phyloP scores from a whole-genome alignment of 2,113 vertebrate genomes.

The Xyrauchen texanus region DNA sequence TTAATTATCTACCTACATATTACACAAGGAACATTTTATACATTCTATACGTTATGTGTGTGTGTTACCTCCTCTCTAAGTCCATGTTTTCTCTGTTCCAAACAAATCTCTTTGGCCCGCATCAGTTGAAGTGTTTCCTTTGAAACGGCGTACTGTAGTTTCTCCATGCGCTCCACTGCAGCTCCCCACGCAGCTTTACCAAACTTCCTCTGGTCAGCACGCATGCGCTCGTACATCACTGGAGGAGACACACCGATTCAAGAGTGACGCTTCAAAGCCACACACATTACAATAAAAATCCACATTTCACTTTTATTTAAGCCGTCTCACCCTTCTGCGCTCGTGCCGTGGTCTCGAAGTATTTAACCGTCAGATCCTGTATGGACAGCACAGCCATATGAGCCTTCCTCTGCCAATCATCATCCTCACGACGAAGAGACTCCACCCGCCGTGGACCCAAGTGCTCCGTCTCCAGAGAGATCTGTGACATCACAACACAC shows the following conservation, averaged over 20 bases:
- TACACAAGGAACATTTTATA: no score
- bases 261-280: background rate
- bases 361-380: constrained; percentile 96
- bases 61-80: constrained; percentile 87
- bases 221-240: constrained; percentile 93
- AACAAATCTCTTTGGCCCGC: constrained; percentile 95
- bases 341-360: constrained; percentile 95
- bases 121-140: constrained; percentile 97
- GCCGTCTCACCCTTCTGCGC: constrained; percentile 88
- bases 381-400: constrained; percentile 92
- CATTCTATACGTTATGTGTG: background rate
- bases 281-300: no score
- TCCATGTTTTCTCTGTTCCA: constrained; percentile 92
- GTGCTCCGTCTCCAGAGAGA: constrained; percentile 95
- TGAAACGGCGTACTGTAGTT: constrained; percentile 89
- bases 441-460: constrained; percentile 93
- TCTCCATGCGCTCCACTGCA: constrained; percentile 93
- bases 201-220: constrained; percentile 92
- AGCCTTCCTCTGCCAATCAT: constrained; percentile 95
- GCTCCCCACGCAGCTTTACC: constrained; percentile 92
- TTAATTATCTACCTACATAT: no score
- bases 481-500: constrained; percentile 71
- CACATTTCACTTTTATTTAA: no score
- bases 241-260: constrained; percentile 9
- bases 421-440: constrained; percentile 88